Evolutionary conservation across 2,797 vertebrate species (phyloP).

Genomic region (Pantherophis vulpinus): DNA sequence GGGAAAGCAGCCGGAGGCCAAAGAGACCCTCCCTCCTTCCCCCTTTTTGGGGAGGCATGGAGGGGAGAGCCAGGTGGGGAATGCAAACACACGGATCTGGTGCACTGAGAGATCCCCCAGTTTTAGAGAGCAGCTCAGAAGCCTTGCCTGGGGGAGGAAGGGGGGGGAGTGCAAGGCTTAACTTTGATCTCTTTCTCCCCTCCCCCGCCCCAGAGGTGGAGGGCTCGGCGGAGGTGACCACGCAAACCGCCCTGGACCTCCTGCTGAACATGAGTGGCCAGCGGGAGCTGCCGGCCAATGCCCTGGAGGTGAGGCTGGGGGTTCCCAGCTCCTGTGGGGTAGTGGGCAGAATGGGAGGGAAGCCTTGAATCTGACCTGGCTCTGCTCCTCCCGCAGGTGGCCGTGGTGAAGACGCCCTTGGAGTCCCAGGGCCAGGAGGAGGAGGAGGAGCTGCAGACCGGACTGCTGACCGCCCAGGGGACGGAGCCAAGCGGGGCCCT

Average conservation of each 20-base stretch:
- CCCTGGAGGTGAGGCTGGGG: conserved; percentile 81
- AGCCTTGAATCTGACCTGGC: not conserved
- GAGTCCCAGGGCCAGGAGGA: not conserved
- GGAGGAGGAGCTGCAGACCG: conserved; percentile 76
- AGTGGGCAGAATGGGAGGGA: fast-evolving
- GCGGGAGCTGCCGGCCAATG: conserved; percentile 79
- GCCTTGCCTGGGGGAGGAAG: fast-evolving
- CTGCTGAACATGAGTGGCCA: conserved; percentile 93
- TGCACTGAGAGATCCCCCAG: not conserved
- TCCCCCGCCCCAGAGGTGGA: conserved; percentile 60
- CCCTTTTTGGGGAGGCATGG: not conserved
- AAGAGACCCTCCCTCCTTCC: not conserved
- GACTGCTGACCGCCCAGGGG: conserved; percentile 87
- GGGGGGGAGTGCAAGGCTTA: not conserved
- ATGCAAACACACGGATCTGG: fast-evolving
- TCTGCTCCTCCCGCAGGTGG: conserved; percentile 73
- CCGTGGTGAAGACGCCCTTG: conserved; percentile 78
- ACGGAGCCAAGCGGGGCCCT: conserved; percentile 80
- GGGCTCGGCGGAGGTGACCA: conserved; percentile 81
- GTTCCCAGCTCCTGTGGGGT: fast-evolving
- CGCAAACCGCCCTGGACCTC: conserved; percentile 91
- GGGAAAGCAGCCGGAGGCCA: not conserved
- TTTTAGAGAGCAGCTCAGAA: not conserved
- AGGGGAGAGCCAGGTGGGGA: too few species aligned
- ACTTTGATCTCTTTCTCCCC: not conserved